Conservation (phyloP, 2,797 vertebrate species). For the Paguma larvata region DNA sequence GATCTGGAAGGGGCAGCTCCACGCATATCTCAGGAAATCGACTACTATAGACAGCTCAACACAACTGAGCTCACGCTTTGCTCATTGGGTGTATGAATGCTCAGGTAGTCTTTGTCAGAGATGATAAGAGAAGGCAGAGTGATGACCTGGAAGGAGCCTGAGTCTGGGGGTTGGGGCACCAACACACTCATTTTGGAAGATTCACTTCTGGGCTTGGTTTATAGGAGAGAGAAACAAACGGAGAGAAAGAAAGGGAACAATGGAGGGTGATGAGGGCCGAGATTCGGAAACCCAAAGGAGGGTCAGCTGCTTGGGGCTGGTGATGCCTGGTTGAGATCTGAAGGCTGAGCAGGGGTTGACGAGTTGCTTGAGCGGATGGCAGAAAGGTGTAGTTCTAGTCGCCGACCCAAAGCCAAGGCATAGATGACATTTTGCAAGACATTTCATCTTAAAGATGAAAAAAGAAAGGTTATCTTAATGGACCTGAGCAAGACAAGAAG, state of each 20-base stretch:
- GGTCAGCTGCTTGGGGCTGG: not conserved
- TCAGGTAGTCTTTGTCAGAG: not conserved
- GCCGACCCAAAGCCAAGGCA: not conserved
- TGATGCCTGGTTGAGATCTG: not conserved
- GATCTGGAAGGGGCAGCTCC: not conserved
- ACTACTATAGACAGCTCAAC: not conserved
- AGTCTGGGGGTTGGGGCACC: rapidly evolving
- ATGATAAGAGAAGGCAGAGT: not conserved
- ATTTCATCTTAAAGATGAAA: not conserved
- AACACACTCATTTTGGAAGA: rapidly evolving
- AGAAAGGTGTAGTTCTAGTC: not conserved
- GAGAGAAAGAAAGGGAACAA: not conserved
- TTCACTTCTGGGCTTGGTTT: not conserved
- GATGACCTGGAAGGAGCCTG: not conserved
- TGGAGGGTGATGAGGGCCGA: not conserved
- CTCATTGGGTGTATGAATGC: not conserved
- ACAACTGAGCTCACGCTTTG: not conserved
- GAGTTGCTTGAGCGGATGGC: not conserved
- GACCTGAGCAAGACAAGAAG: not conserved
- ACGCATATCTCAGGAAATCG: not conserved
- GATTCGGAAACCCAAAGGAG: not conserved
- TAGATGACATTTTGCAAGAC: not conserved
- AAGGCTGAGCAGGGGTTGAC: not conserved
- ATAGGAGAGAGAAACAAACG: not conserved
- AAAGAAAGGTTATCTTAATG: not conserved